These are phyloP conservation scores for Oreochromis spilurus DNA, from an alignment of 2,113 vertebrate genomes.

Conservation along the genomic window DNA sequence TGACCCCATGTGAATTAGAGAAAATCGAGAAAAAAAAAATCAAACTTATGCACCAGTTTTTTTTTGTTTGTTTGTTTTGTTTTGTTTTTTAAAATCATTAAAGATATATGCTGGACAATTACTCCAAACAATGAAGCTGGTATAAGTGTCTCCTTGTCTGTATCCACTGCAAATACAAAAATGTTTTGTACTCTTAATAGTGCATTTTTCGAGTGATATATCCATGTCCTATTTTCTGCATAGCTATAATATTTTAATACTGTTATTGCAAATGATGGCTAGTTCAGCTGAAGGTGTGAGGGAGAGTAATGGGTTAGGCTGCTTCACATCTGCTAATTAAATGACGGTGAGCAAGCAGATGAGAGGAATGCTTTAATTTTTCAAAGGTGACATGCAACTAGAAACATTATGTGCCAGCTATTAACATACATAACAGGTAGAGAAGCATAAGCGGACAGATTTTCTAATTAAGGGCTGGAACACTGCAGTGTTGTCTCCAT, in stretches of 20 bases:
- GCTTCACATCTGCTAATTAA: slow-evolving; percentile 59
- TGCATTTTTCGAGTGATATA: not conserved
- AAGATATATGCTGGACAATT: not conserved
- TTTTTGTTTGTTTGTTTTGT: not conserved
- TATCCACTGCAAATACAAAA: not conserved
- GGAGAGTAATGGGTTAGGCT: slow-evolving; percentile 45
- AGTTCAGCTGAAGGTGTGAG: slow-evolving; percentile 12
- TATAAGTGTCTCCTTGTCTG: not conserved
- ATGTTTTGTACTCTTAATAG: not conserved
- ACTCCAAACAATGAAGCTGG: not conserved
- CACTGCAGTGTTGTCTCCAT: slow-evolving; percentile 23
- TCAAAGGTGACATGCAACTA: slow-evolving; percentile 49
- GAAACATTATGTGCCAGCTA: slow-evolving; percentile 46
- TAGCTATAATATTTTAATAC: slow-evolving; percentile 21
- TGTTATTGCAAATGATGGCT: slow-evolving; percentile 25
- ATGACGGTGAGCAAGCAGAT: slow-evolving; percentile 42
- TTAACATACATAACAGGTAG: slow-evolving; percentile 49
- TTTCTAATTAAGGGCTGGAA: slow-evolving; percentile 46
- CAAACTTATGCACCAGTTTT: rapidly evolving
- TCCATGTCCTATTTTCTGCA: slow-evolving; percentile 6
- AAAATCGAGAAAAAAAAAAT: not conserved
- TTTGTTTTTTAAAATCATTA: not conserved
- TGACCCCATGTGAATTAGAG: not conserved
- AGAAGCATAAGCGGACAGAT: slow-evolving; percentile 35
- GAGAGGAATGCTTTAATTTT: slow-evolving; percentile 61